Evolutionary conservation across 2,797 vertebrate genomes (phyloP), one percentile per base, ranked within the genome.

Genomic region (Heterohyrax brucei): DNA sequence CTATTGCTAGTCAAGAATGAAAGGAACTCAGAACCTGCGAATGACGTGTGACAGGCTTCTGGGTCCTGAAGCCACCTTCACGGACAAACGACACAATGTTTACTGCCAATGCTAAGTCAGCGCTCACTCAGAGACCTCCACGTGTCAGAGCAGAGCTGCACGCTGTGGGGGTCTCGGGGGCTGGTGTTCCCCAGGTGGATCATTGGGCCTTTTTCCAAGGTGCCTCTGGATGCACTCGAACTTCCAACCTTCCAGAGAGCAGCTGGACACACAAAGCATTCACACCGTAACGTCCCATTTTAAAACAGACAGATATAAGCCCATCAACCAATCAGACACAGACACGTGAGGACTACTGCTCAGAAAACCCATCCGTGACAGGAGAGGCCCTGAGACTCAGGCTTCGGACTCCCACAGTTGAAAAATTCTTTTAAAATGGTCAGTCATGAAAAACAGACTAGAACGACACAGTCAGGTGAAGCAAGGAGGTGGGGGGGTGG

Each of bases 1-100:
- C 39, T 48, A 8, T 44, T 75, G 73, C 30, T 26, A 83, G 22
- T 80, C 91, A n/a, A 79, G 68, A 50, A 92, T 12, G 56, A 79
- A 89, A 88, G 39, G 59, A 89, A 10, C 72, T 83, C 90, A 95
- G 87, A 22, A 4, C 7, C 24, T 10, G 6, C 1, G 93, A 81
- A 91, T 94, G 61, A 86, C 48, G 56, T 28, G 5, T 4, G 64
- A 26, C 19, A 13, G 61, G 48, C 68, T 30, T 66, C 62, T 26
- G n/a, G 70, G 30, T 82, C 96, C 85, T 9, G 18, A 70, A 79
- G 0, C 24, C 95, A 72, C 46, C 53, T 86, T 89, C 10, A 46
- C 62, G 87, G 73, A 87, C 81, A 94, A 96, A 87, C 39, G 93
- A 68, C 7, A 33, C 64, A 88, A 87, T 64, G 7, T 59, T 19